Evolutionary conservation across 2,797 vertebrate species (phyloP).

Genomic region (Pipistrellus kuhlii): DNA sequence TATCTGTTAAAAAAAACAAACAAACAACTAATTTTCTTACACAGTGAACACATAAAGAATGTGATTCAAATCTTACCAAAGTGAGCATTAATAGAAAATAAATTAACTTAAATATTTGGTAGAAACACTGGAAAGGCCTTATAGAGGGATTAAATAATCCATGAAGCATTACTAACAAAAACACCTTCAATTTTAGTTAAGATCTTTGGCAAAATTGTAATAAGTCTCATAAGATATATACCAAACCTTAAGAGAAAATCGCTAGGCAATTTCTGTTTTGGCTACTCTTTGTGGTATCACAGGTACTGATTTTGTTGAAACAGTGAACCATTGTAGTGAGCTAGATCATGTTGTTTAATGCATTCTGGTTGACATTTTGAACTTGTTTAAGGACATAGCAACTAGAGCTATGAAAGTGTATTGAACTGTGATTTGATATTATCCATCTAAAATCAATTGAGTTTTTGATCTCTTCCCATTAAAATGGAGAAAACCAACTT

Average conservation of each 20-base stretch:
- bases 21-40: background rate
- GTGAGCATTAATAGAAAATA: conserved; percentile 25
- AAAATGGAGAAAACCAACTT: conserved; percentile 12
- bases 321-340: background rate
- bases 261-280: background rate
- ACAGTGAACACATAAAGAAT: background rate
- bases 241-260: background rate
- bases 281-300: background rate
- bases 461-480: background rate
- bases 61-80: background rate
- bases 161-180: background rate
- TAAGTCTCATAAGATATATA: background rate
- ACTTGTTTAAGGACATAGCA: conserved; percentile 24
- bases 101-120: background rate
- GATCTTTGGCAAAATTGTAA: background rate
- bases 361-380: conserved; percentile 20
- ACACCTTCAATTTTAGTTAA: conserved; percentile 22
- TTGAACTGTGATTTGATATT: conserved; percentile 50
- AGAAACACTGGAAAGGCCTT: background rate
- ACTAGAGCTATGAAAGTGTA: background rate
- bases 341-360: background rate
- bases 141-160: background rate
- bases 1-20: background rate
- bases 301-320: background rate
- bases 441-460: background rate